These are phyloP conservation scores for Chrysodeixis includens DNA, from an alignment of 2,888 invertebrate species.

Conservation along the genomic window DNA sequence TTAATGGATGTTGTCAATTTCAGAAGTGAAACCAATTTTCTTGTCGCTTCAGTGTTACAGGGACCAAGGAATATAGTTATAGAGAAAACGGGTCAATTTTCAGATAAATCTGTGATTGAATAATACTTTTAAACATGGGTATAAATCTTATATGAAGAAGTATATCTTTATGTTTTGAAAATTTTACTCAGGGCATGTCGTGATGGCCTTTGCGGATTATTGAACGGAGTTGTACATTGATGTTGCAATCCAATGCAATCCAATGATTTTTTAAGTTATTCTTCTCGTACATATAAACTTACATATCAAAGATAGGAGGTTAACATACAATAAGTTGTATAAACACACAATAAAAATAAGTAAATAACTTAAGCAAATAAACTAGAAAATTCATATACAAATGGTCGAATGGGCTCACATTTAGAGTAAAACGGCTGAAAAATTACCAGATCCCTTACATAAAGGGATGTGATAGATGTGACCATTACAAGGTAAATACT, in stretches of 20 bases:
- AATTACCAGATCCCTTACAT: slow-evolving; percentile 38
- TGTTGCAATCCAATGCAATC: too few species aligned
- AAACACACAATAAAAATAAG: background rate
- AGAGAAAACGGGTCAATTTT: background rate
- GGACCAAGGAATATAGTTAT: background rate
- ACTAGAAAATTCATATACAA: slow-evolving; percentile 32
- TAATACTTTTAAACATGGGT: too few species aligned
- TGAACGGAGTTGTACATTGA: too few species aligned
- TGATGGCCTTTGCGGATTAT: too few species aligned
- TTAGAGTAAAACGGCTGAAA: slow-evolving; percentile 39
- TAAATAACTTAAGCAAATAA: slow-evolving; percentile 15
- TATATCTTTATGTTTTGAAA: too few species aligned
- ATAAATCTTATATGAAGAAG: too few species aligned
- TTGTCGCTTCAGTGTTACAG: background rate
- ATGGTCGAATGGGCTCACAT: slow-evolving; percentile 26
- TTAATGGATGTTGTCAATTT: slow-evolving; percentile 1
- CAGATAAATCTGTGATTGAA: too few species aligned
- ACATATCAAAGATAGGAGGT: too few species aligned
- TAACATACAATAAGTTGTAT: too few species aligned
- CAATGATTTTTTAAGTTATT: too few species aligned
- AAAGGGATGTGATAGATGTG: slow-evolving; percentile 54
- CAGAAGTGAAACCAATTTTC: background rate
- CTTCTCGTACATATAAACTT: too few species aligned
- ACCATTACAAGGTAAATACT: slow-evolving; percentile 55
- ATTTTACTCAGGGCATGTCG: too few species aligned